Evolutionary conservation across 2,797 vertebrate genomes (phyloP).

Genomic region (Hephaestus fuliginosus): DNA sequence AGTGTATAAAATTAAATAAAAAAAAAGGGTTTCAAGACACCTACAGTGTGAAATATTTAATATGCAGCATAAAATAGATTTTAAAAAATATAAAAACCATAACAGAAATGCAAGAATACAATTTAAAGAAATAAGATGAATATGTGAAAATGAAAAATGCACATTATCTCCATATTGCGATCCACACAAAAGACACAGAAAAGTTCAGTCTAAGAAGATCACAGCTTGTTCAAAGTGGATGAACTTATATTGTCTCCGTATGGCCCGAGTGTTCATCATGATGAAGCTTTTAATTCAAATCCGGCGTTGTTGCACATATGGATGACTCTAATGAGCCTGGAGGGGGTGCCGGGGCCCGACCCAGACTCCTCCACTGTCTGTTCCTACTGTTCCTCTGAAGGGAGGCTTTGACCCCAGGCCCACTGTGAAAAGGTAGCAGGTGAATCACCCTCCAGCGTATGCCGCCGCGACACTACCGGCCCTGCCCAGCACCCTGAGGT

Average conservation of each 20-base stretch:
- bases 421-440: slow-evolving; percentile 81
- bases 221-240: background rate
- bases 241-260: slow-evolving; percentile 45
- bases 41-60: background rate
- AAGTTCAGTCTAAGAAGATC: slow-evolving; percentile 12
- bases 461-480: slow-evolving; percentile 51
- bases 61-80: background rate
- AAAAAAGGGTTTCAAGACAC: background rate
- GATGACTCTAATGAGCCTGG: slow-evolving; percentile 78
- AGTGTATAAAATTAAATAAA: background rate
- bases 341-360: slow-evolving; percentile 66
- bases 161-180: background rate
- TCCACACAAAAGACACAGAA: slow-evolving; percentile 4
- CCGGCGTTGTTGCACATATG: slow-evolving; percentile 76
- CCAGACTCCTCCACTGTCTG: slow-evolving; percentile 62
- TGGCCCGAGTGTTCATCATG: slow-evolving; percentile 35
- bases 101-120: slow-evolving; percentile 7
- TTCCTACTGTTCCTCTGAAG: slow-evolving; percentile 58
- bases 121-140: background rate
- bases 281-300: slow-evolving; percentile 55
- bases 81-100: background rate
- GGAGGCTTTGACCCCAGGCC: slow-evolving; percentile 70
- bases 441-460: slow-evolving; percentile 69
- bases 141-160: background rate
- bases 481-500: slow-evolving; percentile 73